Evolutionary conservation across 2,113 vertebrate genomes (phyloP), one percentile per base, ranked within the genome.

Genomic region (Notechis scutatus): DNA sequence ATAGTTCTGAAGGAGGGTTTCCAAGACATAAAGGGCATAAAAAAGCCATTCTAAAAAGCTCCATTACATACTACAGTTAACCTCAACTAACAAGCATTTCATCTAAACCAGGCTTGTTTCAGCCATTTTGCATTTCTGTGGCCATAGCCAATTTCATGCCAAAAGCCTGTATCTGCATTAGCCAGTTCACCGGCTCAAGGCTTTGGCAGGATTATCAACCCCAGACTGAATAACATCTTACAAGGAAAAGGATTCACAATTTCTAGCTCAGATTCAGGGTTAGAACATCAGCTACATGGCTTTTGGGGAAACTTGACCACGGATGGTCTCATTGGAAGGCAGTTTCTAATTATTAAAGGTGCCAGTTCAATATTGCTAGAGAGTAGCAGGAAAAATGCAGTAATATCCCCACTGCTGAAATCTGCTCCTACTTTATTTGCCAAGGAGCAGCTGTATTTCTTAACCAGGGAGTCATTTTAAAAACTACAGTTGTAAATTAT

Each of bases 141-240:
- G 92, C 3, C 87, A 91, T 91, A 55, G 14, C 21, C 3, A 1
- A 9, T 10, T 69, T n/a, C 15, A 18, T 24, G 90, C 90, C 81
- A 91, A 96, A 96, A 96, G n/a, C 59, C 87, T 96, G 95, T 87
- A 91, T 92, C 95, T 95, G 94, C 91, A 93, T 95, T 93, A 95
- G 93, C 94, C 95, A 95, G 94, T 55, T 96, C 94, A 94, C 91
- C 95, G 0, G 81, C 94, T 90, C n/a, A 18, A 5, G 14, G 87
- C 47, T 98, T 98, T 98, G 98, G 98, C 98, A 96, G 98, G 98
- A 98, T 98, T 98, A 97, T 98, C 98, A 97, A 98, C 96, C 96
- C 98, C 98, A 95, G 98, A 98, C 97, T 98, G 98, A 97, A 98
- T 98, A 97, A 97, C 95, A 95, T 96, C 95, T 97, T 98, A 97